A percentile compares a stretch with the other conserved stretches of the same genome.
phyloP scores from a whole-genome alignment of 2,888 invertebrate species.

The Scaeva pyrastri region DNA sequence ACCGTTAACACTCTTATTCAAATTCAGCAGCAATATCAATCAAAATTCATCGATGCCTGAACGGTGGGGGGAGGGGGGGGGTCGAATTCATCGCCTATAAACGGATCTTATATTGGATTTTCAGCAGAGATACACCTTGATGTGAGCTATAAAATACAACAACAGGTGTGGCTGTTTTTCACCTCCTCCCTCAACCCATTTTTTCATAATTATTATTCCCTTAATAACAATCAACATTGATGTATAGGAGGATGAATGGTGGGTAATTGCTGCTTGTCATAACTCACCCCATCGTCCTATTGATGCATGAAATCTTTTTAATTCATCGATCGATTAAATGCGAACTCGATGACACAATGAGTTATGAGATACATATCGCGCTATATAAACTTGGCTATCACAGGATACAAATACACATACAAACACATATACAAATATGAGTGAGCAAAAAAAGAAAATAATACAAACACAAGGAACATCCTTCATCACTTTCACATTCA shows the following conservation, averaged over 20 bases:
- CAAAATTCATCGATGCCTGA: constrained; percentile 17
- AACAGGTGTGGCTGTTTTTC: constrained; percentile 10
- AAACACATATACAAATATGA: too few species aligned
- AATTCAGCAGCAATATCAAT: constrained; percentile 19
- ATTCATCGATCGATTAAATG: constrained; percentile 18
- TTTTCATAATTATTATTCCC: constrained; percentile 24
- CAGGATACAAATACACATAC: too few species aligned
- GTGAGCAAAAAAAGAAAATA: neutral
- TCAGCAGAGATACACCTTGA: neutral
- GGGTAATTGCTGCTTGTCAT: constrained; percentile 12
- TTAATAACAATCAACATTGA: too few species aligned
- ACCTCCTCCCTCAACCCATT: too few species aligned
- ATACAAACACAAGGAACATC: neutral
- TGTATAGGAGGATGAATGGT: too few species aligned
- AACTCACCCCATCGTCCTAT: neutral
- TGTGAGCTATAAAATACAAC: neutral
- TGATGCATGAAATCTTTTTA: constrained; percentile 3
- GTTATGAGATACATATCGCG: constrained; percentile 3
- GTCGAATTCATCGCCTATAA: constrained; percentile 15
- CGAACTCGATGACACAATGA: constrained; percentile 18
- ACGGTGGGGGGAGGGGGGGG: too few species aligned
- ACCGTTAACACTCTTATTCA: neutral
- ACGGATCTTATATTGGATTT: neutral
- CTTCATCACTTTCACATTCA: constrained; percentile 16
- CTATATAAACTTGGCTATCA: neutral